phyloP scores from a whole-genome alignment of 2,113 vertebrate genomes.

The Neomonachus schauinslandi region DNA sequence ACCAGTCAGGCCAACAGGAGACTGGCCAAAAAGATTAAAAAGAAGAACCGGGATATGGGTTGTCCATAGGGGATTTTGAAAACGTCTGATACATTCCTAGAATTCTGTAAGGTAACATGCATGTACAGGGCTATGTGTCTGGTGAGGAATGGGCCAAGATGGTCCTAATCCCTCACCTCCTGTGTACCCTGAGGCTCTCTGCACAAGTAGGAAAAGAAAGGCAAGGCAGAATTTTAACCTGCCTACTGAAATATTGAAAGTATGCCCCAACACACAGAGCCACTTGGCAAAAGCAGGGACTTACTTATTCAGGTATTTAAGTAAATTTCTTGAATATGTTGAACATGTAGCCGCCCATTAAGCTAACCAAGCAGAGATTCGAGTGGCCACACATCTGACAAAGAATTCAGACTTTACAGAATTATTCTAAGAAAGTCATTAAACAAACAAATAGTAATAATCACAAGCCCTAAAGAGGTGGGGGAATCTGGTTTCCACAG shows the following conservation, averaged over 20 bases:
- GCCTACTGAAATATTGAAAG: not conserved
- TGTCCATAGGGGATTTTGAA: not conserved
- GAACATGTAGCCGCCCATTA: not conserved
- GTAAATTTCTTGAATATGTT: not conserved
- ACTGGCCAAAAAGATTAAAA: not conserved
- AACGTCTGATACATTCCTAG: not conserved
- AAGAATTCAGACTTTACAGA: constrained; percentile 16
- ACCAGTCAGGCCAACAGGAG: not conserved
- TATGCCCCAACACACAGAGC: not conserved
- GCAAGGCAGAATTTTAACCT: not conserved
- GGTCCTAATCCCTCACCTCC: not conserved
- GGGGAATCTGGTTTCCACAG: not conserved
- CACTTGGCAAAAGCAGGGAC: not conserved
- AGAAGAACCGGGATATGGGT: not conserved
- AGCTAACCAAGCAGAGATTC: not conserved
- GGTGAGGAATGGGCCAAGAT: not conserved
- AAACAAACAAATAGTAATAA: not conserved
- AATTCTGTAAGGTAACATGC: not conserved
- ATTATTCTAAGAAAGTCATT: not conserved
- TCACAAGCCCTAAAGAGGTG: not conserved
- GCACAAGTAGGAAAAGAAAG: not conserved
- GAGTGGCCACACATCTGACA: not conserved
- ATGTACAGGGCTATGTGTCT: not conserved
- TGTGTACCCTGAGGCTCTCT: not conserved
- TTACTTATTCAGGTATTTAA: not conserved